Conservation (phyloP, 1,140 invertebrate genomes). For the Formica selysi region DNA sequence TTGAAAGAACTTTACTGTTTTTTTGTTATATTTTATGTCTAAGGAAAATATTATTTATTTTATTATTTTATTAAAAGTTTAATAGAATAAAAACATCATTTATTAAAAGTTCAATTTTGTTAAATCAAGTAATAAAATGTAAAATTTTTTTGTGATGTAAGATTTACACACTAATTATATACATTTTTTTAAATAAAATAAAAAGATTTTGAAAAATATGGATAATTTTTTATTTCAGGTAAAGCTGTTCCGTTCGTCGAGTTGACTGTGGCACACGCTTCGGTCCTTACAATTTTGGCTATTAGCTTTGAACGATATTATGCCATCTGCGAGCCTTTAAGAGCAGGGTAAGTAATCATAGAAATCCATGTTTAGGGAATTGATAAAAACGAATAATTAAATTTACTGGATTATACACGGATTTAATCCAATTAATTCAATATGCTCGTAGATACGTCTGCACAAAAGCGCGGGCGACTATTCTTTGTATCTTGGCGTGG, state of each 20-base stretch:
- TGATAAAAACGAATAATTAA: background rate
- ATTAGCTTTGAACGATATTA: slow-evolving; percentile 98
- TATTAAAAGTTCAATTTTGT: background rate
- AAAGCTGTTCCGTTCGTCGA: slow-evolving; percentile 97
- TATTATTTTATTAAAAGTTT: slow-evolving; percentile 7
- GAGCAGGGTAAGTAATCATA: slow-evolving; percentile 88
- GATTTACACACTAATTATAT: background rate
- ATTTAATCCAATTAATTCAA: slow-evolving; percentile 18
- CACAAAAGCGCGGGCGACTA: slow-evolving; percentile 93
- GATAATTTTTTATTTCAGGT: slow-evolving; percentile 86
- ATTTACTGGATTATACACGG: background rate
- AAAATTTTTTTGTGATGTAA: background rate
- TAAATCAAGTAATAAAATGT: background rate
- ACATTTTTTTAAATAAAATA: background rate
- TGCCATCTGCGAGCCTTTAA: slow-evolving; percentile 96
- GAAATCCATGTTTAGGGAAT: background rate
- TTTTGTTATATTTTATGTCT: background rate
- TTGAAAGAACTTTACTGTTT: background rate
- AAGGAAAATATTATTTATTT: background rate
- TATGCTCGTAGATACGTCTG: slow-evolving; percentile 90
- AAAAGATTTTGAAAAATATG: background rate
- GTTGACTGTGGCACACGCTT: slow-evolving; percentile 96
- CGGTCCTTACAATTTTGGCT: slow-evolving; percentile 96
- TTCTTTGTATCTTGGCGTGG: slow-evolving; percentile 95
- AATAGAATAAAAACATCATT: background rate